These are phyloP conservation scores for Coptodon bakossiorum DNA, from an alignment of 2,113 vertebrate species.

Conservation along the genomic window DNA sequence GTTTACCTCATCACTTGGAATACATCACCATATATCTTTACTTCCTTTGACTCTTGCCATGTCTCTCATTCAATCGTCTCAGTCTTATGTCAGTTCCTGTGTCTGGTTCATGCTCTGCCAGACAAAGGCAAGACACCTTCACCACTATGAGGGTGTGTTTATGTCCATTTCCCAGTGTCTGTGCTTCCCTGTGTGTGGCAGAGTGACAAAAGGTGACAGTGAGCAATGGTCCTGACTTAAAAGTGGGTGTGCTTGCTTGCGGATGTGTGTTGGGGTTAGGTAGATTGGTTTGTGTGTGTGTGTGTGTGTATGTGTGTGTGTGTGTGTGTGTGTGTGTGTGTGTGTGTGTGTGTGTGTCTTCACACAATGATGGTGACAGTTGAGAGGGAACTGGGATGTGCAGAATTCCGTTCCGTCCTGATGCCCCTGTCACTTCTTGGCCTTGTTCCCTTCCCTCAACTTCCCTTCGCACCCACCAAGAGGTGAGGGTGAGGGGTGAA, in stretches of 20 bases:
- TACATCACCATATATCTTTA: not conserved
- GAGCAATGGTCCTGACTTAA: conserved; percentile 57
- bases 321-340: not conserved
- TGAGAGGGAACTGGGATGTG: conserved; percentile 34
- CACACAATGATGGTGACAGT: conserved; percentile 60
- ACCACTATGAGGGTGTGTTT: not conserved
- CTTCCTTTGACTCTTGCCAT: conserved; percentile 21
- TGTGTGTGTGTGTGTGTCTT: not conserved
- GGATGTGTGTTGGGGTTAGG: not conserved
- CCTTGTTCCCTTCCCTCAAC: conserved; percentile 69
- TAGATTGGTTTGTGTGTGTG: not conserved
- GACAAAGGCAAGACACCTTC: conserved; percentile 54
- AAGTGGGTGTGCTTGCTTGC: not conserved
- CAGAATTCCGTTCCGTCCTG: conserved; percentile 62
- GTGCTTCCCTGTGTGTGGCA: conserved; percentile 10
- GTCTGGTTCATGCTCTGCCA: conserved; percentile 57
- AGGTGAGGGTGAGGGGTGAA: not conserved
- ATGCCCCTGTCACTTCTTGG: conserved; percentile 71
- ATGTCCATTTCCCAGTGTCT: not conserved
- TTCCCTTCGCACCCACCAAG: conserved; percentile 5
- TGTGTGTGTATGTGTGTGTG: not conserved
- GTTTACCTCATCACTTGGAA: not conserved
- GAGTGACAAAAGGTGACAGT: conserved; percentile 71
- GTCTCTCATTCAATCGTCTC: conserved; percentile 25
- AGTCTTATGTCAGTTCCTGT: conserved; percentile 32